phyloP scores from a whole-genome alignment of 2,797 vertebrate genomes.

The Delichon dasypus region DNA sequence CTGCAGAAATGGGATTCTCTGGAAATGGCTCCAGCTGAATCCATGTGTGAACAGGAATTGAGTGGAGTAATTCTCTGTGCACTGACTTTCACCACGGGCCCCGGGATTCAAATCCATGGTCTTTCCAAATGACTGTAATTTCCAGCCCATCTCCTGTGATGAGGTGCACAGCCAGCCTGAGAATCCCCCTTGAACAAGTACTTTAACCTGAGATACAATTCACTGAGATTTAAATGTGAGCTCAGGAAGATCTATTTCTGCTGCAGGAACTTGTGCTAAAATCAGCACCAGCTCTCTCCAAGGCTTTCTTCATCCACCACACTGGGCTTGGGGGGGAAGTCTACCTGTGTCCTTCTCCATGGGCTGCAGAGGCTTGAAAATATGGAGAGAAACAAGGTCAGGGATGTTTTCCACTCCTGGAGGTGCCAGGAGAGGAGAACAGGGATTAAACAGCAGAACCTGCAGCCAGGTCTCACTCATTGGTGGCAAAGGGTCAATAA shows the following conservation, averaged over 20 bases:
- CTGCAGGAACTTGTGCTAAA: neutral
- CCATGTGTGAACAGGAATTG: neutral
- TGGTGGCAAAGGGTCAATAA: neutral
- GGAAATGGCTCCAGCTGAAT: neutral
- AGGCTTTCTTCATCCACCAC: neutral
- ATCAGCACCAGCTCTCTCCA: neutral
- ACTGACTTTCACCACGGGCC: neutral
- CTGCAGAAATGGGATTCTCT: neutral
- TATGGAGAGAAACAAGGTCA: neutral
- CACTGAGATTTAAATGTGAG: neutral
- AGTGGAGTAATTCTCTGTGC: neutral
- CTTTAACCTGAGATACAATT: conserved; percentile 63
- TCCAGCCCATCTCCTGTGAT: conserved; percentile 48
- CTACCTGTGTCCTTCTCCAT: neutral
- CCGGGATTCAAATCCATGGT: neutral
- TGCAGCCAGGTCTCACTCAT: neutral
- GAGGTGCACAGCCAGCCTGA: conserved; percentile 10
- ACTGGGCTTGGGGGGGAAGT: neutral
- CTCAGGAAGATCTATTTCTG: conserved; percentile 4
- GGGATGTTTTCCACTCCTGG: neutral
- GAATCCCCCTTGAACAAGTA: conserved; percentile 60
- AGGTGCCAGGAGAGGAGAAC: neutral
- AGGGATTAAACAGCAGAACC: neutral
- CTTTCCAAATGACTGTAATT: conserved; percentile 70
- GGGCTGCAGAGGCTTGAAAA: neutral